Evolutionary conservation across 2,113 vertebrate species (phyloP), one percentile per base, ranked within the genome.

Genomic region (Salvator merianae): DNA sequence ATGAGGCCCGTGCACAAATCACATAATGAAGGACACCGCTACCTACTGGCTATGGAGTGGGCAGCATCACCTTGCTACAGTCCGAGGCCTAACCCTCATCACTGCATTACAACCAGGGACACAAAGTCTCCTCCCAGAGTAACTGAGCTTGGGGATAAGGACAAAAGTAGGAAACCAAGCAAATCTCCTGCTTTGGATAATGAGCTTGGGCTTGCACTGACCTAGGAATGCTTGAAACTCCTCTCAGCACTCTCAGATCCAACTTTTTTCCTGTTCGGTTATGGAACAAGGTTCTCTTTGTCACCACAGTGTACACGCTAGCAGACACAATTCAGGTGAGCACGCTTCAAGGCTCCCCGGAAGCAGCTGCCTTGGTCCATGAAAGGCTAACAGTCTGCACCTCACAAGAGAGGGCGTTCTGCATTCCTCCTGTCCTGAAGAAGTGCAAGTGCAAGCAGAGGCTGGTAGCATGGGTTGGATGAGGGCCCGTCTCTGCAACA

Each of bases 1-100:
- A 70, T 63, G 79, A 86, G 81, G 74, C 66, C 80, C 68, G 79
- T 82, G 80, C 80, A 73, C 80, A 86, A 71, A 32, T 40, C 74
- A 82, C 85, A 82, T 43, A 86, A 81, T 81, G 79, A 78, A 82
- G 63, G 66, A 66, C 55, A 53, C n/a, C 82, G 85, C 80, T 72
- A 73, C 68, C 80, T 72, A 50, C 43, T 66, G 72, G 74, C 85
- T n/a, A 82, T 30, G 53, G 74, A 77, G 80, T 26, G 40, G 80
- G 47, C 72, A 72, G 53, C 74, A 22, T 53, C 59, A n/a, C 55
- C 62, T 53, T 26, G 66, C 50, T 72, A 71, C 55, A 36, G n/a
- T 70, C 66, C 3, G 38, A 71, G 66, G 65, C 50, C 38, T 7
- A 16, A 30, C 32, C 79, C 66, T 43, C 63, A 26, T 62, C 14